Evolutionary conservation across 2,113 vertebrate genomes (phyloP), one percentile per base, ranked within the genome.

Genomic region (Mirounga angustirostris): DNA sequence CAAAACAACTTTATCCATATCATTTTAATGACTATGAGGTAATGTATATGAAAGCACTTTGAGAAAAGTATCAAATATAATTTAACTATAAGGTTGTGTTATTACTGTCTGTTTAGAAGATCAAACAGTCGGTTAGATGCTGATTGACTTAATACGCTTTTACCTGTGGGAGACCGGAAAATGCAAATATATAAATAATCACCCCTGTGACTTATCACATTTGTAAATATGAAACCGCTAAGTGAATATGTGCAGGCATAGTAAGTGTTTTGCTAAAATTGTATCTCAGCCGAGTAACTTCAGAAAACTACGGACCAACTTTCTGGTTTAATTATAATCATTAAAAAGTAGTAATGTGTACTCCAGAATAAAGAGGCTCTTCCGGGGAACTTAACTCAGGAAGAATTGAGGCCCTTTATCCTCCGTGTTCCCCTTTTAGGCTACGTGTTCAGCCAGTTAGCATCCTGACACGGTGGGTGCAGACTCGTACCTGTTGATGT

Each of bases 1-100:
- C 76, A 86, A 30, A 94, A 18, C 52, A 52, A 82, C 67, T 58
- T 90, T 89, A 28, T 93, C 61, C 21, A 0, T 96, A 91, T 84
- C 84, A 89, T 94, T 94, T 89, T 87, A 95, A 74, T 96, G 94
- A 94, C 50, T 90, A 76, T 71, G 78, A 96, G 58, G 69, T 83
- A 63, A 67, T 92, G 65, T 93, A 24, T 80, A 24, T 92, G 92
- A 93, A 96, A 89, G 96, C 97, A 98, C 92, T 97, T 97, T 97
- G 93, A 95, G 91, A 74, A 86, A 87, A 92, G 40, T 96, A 92
- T 89, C 89, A 93, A 43, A 50, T 89, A 59, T 93, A 59, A 86
- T 85, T 13, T 85, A 89, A 80, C 46, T 95, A 4, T 91, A 50
- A 96, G 52, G 91, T 67, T 87, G 85, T 94, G 28, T 91, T 89